Evolutionary conservation across 2,888 invertebrate species (phyloP).

Genomic region (Drosophila nr. perissopoda): DNA sequence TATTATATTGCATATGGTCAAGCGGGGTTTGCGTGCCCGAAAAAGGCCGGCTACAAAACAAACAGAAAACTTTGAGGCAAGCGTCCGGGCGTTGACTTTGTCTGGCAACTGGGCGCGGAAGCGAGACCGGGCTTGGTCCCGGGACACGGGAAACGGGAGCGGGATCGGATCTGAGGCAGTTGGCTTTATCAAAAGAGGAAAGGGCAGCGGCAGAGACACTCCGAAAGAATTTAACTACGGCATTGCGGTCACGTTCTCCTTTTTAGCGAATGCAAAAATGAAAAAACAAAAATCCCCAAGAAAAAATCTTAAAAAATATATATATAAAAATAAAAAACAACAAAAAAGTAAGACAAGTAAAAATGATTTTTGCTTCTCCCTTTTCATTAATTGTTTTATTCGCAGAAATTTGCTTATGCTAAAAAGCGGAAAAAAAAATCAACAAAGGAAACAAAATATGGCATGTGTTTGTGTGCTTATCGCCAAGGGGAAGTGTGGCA

Average conservation of each 20-base stretch:
- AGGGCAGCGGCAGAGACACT: slow-evolving; percentile 30
- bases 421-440: slow-evolving; percentile 33
- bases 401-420: slow-evolving; percentile 71
- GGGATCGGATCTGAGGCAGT: slow-evolving; percentile 4
- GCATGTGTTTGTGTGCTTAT: slow-evolving; percentile 39
- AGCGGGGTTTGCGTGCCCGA: slow-evolving; percentile 73
- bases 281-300: not conserved
- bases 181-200: slow-evolving; percentile 46
- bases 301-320: not conserved
- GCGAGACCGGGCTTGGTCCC: slow-evolving; percentile 35
- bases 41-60: slow-evolving; percentile 63
- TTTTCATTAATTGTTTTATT: slow-evolving; percentile 71
- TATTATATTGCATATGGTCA: slow-evolving; percentile 52
- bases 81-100: slow-evolving; percentile 67
- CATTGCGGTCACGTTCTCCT: slow-evolving; percentile 78
- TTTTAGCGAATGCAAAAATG: slow-evolving; percentile 39
- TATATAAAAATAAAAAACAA: not conserved
- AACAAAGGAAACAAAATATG: slow-evolving; percentile 36
- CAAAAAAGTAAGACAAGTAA: slow-evolving; percentile 14
- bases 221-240: slow-evolving; percentile 54
- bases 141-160: slow-evolving; percentile 1
- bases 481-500: slow-evolving; percentile 57
- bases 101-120: slow-evolving; percentile 45
- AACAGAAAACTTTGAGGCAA: slow-evolving; percentile 18
- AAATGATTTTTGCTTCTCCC: slow-evolving; percentile 50